Evolutionary conservation across 2,888 invertebrate species (phyloP).

Genomic region (Gortyna flavago): DNA sequence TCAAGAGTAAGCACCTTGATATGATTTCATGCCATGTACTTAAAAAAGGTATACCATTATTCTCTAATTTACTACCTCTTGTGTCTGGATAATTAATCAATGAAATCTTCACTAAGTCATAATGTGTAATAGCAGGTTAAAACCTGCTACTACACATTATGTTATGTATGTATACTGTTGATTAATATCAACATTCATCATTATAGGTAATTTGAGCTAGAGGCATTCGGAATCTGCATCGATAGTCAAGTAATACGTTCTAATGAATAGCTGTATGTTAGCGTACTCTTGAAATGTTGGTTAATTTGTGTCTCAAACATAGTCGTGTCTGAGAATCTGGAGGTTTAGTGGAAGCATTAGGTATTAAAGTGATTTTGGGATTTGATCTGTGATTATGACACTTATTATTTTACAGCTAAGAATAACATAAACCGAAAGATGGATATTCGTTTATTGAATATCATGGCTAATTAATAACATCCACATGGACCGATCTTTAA

Average conservation of each 20-base stretch:
- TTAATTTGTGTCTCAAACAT: neutral
- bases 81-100: neutral
- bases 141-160: no score
- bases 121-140: neutral
- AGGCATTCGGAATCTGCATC: conserved; percentile 32
- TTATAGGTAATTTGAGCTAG: neutral
- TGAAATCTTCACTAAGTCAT: conserved; percentile 4
- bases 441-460: neutral
- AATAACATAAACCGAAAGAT: neutral
- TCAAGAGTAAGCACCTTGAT: no score
- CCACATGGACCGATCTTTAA: no score
- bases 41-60: neutral
- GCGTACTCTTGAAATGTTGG: neutral
- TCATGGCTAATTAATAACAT: no score
- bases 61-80: no score
- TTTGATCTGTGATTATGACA: neutral
- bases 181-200: neutral
- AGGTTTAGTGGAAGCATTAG: neutral
- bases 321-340: neutral
- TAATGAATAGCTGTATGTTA: conserved; percentile 30
- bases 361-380: neutral
- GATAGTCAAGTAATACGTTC: conserved; percentile 14
- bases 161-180: no score
- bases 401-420: neutral
- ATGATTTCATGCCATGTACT: neutral